These are phyloP conservation scores for Campopleginae sp. DNA, from an alignment of 2,888 invertebrate genomes.

Conservation along the genomic window DNA sequence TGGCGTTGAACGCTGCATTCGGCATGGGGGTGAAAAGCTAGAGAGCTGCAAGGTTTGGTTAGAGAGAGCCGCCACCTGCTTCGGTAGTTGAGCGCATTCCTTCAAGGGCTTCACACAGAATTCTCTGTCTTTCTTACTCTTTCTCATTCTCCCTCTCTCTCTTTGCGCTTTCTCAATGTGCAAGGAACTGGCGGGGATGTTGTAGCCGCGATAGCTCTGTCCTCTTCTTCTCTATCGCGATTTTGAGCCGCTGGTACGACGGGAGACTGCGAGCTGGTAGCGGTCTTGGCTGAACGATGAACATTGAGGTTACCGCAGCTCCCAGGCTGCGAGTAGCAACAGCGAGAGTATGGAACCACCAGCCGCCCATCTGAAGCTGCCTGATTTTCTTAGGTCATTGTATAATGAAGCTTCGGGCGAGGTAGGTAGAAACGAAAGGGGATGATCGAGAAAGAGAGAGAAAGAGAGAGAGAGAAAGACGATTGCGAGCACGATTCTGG, in stretches of 20 bases:
- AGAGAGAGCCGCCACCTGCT: conserved; percentile 81
- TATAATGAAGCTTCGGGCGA: conserved; percentile 82
- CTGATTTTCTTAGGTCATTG: conserved; percentile 85
- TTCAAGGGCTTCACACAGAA: conserved; percentile 2
- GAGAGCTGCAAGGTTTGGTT: conserved; percentile 72
- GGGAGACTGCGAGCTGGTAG: conserved; percentile 67
- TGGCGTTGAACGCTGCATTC: conserved; percentile 6
- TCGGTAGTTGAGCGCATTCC: conserved; percentile 79
- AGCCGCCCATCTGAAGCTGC: conserved; percentile 72
- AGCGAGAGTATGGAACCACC: conserved; percentile 43
- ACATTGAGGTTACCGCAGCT: conserved; percentile 70
- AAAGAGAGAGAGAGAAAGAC: conserved; percentile 52
- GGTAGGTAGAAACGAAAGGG: conserved; percentile 52
- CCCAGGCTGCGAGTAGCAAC: conserved; percentile 48
- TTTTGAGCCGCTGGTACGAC: conserved; percentile 59
- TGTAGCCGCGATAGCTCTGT: conserved; percentile 63
- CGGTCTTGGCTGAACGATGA: conserved; percentile 74
- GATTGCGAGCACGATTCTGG: conserved; percentile 55
- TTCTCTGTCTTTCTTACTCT: conserved; percentile 1
- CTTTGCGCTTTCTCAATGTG: conserved; percentile 37
- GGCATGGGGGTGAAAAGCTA: conserved; percentile 54
- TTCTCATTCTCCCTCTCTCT: conserved; percentile 62
- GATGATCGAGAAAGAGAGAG: conserved; percentile 58
- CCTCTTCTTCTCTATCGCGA: conserved; percentile 52
- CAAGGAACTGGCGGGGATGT: conserved; percentile 64